Base-by-base conservation (phyloP, 1,140 invertebrate species). In the Pomacea maculata region DNA sequence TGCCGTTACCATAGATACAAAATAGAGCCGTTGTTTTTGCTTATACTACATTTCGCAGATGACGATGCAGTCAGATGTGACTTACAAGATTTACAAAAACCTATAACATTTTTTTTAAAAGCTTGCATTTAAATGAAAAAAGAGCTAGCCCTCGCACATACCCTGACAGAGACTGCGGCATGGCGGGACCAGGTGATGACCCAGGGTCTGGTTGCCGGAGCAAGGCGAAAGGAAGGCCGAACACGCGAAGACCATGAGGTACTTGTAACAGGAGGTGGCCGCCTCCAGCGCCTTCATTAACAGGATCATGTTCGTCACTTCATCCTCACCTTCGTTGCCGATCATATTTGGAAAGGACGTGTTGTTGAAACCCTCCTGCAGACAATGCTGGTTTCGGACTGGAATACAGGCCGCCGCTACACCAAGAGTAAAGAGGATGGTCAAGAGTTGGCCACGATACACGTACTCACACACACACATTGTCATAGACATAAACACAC, bases 111-210 rank as follows among this genome's bases (percentile, higher is more conserved):
- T 6, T 45, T 45, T 4, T 45, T 4, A 1, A 45, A 45, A 45
- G 34, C 34, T 45, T 45, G 34, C 34, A 45, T 45, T 45, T 1
- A 45, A 45, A 6, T 4, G 34, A 1, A 1, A 78, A n/a, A 57
- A 1, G 19, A 12, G 5, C 5, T 25, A 1, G 25, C 3, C 34
- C 19, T 17, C 64, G n/a, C 34, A 65, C 7, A 34, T 71, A 68
- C 89, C 86, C 83, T 86, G 72, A 83, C 89, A 90, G 6, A 90
- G 80, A 82, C 87, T 88, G 70, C 77, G 73, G 80, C 89, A 90
- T 0, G 88, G 88, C 45, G 89, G 89, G 25, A 90, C 85, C n/a
- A 80, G 70, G 80, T 89, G 86, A 19, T 84, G 45, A 6, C 84
- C 84, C 12, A 85, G 67, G n/a, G 79, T 75, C 1, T 68, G 65